Conservation (phyloP, 2,888 invertebrate genomes). For the Andrena haemorrhoa region DNA sequence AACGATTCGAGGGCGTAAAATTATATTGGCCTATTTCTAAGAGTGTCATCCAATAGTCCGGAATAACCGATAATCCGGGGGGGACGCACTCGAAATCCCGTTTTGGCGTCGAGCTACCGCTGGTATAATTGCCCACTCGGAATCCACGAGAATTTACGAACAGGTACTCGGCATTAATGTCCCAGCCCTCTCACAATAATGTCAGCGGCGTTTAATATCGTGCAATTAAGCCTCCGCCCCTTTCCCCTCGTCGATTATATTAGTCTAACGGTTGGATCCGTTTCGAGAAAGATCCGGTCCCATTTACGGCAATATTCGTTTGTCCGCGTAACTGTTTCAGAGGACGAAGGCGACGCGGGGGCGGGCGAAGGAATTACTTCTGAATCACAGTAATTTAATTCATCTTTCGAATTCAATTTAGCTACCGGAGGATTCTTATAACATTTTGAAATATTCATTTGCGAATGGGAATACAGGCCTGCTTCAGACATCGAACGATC, state of each 20-base stretch:
- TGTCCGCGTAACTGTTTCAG: not conserved
- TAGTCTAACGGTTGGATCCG: not conserved
- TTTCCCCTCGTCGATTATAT: not conserved
- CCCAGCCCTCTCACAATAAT: slow-evolving; percentile 11
- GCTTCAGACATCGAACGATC: no score
- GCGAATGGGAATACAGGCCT: no score
- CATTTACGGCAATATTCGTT: not conserved
- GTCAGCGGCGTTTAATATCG: slow-evolving; percentile 30
- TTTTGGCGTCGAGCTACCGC: slow-evolving; percentile 8
- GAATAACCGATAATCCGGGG: slow-evolving; percentile 45
- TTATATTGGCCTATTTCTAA: slow-evolving; percentile 47
- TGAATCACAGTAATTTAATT: no score
- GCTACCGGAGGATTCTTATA: no score
- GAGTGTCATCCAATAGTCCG: slow-evolving; percentile 37
- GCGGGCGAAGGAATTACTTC: no score
- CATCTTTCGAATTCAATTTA: no score
- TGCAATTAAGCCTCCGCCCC: slow-evolving; percentile 13
- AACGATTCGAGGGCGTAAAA: slow-evolving; percentile 28
- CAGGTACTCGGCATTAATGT: slow-evolving; percentile 21
- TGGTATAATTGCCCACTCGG: slow-evolving; percentile 18
- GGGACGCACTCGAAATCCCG: slow-evolving; percentile 8
- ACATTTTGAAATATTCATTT: no score
- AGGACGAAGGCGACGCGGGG: no score
- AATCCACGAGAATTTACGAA: slow-evolving; percentile 48
- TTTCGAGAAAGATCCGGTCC: not conserved